Evolutionary conservation across 2,797 vertebrate species (phyloP).

Genomic region (Neosilurus hyrtlii): DNA sequence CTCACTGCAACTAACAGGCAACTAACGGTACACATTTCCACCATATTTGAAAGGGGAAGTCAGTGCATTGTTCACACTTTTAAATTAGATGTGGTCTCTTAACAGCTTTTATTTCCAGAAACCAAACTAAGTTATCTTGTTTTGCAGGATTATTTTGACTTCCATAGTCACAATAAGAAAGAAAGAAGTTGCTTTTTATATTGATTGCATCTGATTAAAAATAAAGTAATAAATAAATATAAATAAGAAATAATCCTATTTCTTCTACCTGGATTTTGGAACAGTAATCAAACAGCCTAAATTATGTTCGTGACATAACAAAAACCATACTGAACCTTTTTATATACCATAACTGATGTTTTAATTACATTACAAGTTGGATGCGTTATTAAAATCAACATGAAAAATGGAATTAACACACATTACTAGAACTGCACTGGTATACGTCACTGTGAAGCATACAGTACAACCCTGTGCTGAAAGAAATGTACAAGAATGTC

Average conservation of each 20-base stretch:
- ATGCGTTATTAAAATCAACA: neutral
- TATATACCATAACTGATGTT: neutral
- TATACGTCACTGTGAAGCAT: neutral
- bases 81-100: no score
- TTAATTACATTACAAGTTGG: neutral
- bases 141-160: no score
- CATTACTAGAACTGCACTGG: neutral
- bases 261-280: neutral
- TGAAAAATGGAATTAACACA: neutral
- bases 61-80: no score
- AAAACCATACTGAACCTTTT: no score
- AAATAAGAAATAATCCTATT: neutral
- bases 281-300: neutral
- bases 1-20: no score
- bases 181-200: neutral
- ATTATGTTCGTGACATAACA: neutral
- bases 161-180: no score
- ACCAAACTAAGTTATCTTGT: no score
- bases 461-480: neutral
- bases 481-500: no score
- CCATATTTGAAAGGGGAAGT: no score
- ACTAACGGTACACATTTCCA: no score
- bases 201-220: neutral
- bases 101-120: no score
- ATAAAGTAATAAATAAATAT: neutral